phyloP scores from a whole-genome alignment of 2,888 invertebrate species.

The Amiota communis region DNA sequence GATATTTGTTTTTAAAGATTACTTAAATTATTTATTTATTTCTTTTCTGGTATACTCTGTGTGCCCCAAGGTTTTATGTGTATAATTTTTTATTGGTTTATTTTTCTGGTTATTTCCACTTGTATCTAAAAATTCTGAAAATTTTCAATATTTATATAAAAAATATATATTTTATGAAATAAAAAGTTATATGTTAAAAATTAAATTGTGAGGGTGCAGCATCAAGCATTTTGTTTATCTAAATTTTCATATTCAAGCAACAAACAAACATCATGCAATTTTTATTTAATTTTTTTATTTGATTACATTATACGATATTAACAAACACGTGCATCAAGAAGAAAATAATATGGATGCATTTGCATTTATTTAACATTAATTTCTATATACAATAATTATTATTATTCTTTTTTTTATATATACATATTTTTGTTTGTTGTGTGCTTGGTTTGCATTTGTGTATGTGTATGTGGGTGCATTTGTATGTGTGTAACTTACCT shows the following conservation, averaged over 20 bases:
- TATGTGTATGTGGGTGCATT: slow-evolving; percentile 30
- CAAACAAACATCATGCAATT: too few species aligned
- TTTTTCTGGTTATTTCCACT: slow-evolving; percentile 6
- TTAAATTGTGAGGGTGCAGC: too few species aligned
- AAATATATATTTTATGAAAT: neutral
- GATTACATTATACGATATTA: too few species aligned
- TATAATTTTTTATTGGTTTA: neutral
- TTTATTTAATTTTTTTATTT: too few species aligned
- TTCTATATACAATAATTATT: neutral
- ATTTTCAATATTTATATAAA: neutral
- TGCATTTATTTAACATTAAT: neutral
- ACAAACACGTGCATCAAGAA: too few species aligned
- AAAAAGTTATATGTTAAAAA: neutral
- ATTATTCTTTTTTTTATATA: slow-evolving; percentile 3
- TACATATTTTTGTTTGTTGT: neutral
- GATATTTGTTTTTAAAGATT: too few species aligned
- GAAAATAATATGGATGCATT: too few species aligned
- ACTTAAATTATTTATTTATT: too few species aligned
- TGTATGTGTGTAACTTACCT: slow-evolving; percentile 74
- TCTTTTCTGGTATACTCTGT: neutral
- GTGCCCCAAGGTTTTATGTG: neutral
- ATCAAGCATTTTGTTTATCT: too few species aligned
- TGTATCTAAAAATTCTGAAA: neutral
- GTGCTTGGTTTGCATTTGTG: slow-evolving; percentile 31
- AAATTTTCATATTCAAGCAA: too few species aligned